Base-by-base conservation (phyloP, 2,888 invertebrate genomes). In the Andrena bucephala region DNA sequence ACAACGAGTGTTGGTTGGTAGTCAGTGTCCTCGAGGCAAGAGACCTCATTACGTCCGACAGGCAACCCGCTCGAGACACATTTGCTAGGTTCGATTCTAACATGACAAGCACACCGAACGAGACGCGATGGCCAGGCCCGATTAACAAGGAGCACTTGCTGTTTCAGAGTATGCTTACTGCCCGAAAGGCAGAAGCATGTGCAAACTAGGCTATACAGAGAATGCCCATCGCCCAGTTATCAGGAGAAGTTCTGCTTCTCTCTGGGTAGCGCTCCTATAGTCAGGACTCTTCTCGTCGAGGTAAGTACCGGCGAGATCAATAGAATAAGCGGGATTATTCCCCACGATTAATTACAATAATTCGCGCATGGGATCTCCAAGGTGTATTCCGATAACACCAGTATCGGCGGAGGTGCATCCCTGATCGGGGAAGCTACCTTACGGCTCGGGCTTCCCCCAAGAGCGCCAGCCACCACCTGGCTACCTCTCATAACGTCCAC, bases 11-110 rank as follows among this genome's bases (percentile, higher is more conserved):
- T 57, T 96, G 95, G 87, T 92, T 97, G 76, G 95, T 96, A 31
- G 96, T 97, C 54, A 97, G 96, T 91, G 96, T 97, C 7, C 95
- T 97, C 85, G 97, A 97, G 94, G 97, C 97, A 8, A 96, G 96
- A 91, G 97, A 97, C 84, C 94, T 97, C 50, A 94, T 96, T 57
- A 95, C 96, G 27, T 95, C 96, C 20, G 95, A 95, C 70, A 95
- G 95, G 70, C 95, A 95, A 88, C 94, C 96, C 85, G 94, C 95
- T 7, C 94, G 96, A 87, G 96, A 97, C 93, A 96, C 97, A 0
- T 97, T 97, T 93, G 97, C 97, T 66, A 95, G 92, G 92, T 93
- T 57, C n/a, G 67, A 13, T 54, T 4, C 29, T 33, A 54, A n/a
- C 8, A 1, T 52, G 1, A 36, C n/a, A 48, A 27, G 16, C 69